Evolutionary conservation across 2,113 vertebrate genomes (phyloP).

Genomic region (Brachirus orientalis): DNA sequence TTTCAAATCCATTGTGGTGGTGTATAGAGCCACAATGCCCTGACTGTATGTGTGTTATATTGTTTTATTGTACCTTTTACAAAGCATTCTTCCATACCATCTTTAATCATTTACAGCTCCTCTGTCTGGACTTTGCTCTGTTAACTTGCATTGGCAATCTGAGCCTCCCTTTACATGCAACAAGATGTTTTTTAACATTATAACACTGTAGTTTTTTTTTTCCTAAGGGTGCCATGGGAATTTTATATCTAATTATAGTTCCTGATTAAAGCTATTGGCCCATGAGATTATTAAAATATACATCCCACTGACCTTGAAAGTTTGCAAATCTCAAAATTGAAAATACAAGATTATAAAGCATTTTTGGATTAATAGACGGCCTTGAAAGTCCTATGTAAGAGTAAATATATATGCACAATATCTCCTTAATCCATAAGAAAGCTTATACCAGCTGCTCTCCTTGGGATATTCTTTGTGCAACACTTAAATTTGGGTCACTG

Average conservation of each 20-base stretch:
- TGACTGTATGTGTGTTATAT: not conserved
- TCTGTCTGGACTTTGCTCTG: constrained; percentile 70
- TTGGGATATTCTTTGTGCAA: not conserved
- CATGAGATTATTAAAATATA: constrained; percentile 51
- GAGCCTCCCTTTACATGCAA: constrained; percentile 5
- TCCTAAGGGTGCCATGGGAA: constrained; percentile 36
- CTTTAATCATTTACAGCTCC: constrained; percentile 58
- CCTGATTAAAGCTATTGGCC: constrained; percentile 59
- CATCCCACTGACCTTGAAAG: constrained; percentile 62
- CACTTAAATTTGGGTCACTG: constrained; percentile 29
- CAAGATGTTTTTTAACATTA: not conserved
- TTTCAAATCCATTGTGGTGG: too few species aligned
- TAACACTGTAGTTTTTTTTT: constrained; percentile 8
- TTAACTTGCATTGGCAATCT: not conserved
- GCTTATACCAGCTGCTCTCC: not conserved
- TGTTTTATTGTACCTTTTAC: too few species aligned
- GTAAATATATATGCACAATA: not conserved
- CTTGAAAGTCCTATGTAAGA: constrained; percentile 25
- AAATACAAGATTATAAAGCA: constrained; percentile 26
- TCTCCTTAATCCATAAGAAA: constrained; percentile 35
- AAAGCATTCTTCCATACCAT: not conserved
- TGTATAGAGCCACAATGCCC: too few species aligned
- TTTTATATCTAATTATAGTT: constrained; percentile 56
- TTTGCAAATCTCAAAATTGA: constrained; percentile 28
- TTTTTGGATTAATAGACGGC: constrained; percentile 28